Evolutionary conservation across 2,797 vertebrate genomes (phyloP), one percentile per base, ranked within the genome.

Genomic region (Halcyon chelicuti): DNA sequence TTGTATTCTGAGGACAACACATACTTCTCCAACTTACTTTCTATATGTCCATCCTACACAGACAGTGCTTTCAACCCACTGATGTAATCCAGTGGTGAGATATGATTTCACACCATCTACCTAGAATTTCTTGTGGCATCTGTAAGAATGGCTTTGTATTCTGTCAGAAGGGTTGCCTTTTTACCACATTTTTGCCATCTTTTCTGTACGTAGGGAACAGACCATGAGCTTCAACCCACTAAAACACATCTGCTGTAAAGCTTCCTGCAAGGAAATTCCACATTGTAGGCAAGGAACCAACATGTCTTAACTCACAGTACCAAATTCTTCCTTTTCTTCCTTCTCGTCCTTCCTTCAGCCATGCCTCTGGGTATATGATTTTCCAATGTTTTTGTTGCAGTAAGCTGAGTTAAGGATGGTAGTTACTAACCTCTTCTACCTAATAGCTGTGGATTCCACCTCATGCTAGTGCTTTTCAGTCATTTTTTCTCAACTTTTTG

Each of bases 351-450:
- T 68, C 42, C 26, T 20, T 47, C 39, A 42, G 49, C 46, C 12
- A 3, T 37, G 16, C 20, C 19, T n/a, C 28, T 54, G 33, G 15
- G 4, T 74, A 15, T 20, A 6, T 0, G 1, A 14, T 63, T 70
- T 78, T 63, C 61, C 39, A 37, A 11, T 14, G 25, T 31, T 80
- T 84, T 51, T 57, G 12, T 66, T 49, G 21, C 0, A 0, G 18
- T 47, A 42, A 54, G 60, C 39, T 55, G 54, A 66, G 35, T 61
- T 51, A 57, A 66, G 60, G n/a, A 28, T 44, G 12, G 49, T 39
- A 66, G 40, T 35, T 66, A 18, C n/a, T 76, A 21, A 44, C 31
- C 12, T 80, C 10, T 68, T 75, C 20, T 66, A 20, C 35, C 23
- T 55, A 28, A 44, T 33, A 49, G 46, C 39, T 65, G 57, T 54